Evolutionary conservation across 2,797 vertebrate species (phyloP).

Genomic region (Halcyon smyrnensis): DNA sequence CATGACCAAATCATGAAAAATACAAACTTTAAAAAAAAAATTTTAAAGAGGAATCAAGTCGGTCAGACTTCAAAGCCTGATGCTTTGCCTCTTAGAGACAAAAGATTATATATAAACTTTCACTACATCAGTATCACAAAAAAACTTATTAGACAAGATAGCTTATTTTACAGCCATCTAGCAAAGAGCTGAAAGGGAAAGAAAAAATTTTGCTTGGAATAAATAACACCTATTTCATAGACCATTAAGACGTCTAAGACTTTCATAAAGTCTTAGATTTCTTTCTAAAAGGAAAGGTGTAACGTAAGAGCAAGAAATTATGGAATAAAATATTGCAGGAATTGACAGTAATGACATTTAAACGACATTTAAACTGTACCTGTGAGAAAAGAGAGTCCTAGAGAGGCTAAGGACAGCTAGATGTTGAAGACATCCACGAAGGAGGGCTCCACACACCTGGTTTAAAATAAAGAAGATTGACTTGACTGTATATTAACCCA

Average conservation of each 20-base stretch:
- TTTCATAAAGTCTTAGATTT: neutral
- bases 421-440: slow-evolving; percentile 91
- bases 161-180: neutral
- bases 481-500: neutral
- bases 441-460: slow-evolving; percentile 92
- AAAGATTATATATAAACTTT: neutral
- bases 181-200: neutral
- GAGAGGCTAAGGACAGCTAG: slow-evolving; percentile 91
- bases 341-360: neutral
- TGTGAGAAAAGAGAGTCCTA: slow-evolving; percentile 92
- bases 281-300: neutral
- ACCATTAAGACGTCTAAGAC: neutral
- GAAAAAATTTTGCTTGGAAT: neutral
- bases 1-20: neutral
- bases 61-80: slow-evolving; percentile 12
- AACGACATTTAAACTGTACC: slow-evolving; percentile 76
- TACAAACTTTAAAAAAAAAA: neutral
- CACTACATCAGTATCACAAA: neutral
- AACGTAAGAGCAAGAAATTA: neutral
- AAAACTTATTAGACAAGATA: neutral
- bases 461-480: neutral
- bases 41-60: neutral
- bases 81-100: neutral
- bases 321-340: neutral
- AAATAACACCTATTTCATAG: neutral